Evolutionary conservation across 2,113 vertebrate species (phyloP).

Genomic region (Furnarius figulus): DNA sequence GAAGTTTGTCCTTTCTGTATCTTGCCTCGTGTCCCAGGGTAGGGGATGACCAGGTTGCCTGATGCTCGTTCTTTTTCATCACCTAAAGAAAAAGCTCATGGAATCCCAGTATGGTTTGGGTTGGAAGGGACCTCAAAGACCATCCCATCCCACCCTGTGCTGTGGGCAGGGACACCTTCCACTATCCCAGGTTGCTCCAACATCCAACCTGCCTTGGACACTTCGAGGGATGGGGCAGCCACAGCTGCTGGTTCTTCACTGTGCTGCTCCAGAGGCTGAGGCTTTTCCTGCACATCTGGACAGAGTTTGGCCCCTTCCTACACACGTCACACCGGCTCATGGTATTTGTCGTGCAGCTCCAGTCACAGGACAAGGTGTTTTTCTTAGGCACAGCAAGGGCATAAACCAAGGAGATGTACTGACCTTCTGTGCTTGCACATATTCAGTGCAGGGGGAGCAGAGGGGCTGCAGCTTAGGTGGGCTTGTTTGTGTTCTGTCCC

Average conservation of each 20-base stretch:
- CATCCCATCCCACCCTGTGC: too few relatives aligned
- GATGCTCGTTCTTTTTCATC: fast-evolving
- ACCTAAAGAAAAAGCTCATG: not conserved
- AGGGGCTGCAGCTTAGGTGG: slow-evolving; percentile 24
- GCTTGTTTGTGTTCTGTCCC: slow-evolving; percentile 14
- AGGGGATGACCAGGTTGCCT: not conserved
- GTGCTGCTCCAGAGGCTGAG: fast-evolving
- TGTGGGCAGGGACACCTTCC: not conserved
- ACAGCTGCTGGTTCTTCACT: not conserved
- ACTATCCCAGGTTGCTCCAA: not conserved
- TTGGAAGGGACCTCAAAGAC: not conserved
- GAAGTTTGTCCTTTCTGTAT: not conserved
- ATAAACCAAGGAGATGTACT: not conserved
- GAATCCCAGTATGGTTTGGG: not conserved
- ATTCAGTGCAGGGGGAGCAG: not conserved
- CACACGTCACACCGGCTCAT: fast-evolving
- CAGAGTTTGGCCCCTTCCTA: not conserved
- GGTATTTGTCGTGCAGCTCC: not conserved
- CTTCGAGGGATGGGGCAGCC: not conserved
- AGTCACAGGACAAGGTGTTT: fast-evolving
- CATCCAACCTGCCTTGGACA: not conserved
- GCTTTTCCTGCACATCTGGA: not conserved
- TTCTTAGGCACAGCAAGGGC: not conserved
- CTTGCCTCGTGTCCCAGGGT: not conserved
- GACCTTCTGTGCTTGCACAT: not conserved